These are phyloP conservation scores for Corticium candelabrum DNA, from an alignment of 37 sponge, comb jelly and placozoan genomes.

Conservation along the genomic window DNA sequence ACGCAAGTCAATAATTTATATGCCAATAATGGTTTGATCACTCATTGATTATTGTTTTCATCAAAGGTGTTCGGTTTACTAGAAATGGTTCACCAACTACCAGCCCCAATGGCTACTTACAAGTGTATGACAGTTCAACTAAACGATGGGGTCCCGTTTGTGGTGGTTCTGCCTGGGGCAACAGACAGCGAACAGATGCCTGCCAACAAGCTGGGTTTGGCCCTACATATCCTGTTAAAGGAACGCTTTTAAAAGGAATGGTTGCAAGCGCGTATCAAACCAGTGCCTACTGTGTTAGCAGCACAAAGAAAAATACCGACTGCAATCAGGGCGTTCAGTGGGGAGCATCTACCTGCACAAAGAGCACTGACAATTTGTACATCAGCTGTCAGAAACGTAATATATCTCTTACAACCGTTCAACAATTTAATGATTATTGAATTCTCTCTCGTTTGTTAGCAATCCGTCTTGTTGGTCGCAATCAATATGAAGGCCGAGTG, in stretches of 20 bases:
- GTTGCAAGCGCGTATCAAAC: background rate
- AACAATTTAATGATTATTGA: no score
- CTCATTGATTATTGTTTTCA: background rate
- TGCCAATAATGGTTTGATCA: no score
- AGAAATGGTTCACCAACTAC: background rate
- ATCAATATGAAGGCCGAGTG: background rate
- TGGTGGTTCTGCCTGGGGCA: background rate
- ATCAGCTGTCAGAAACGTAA: background rate
- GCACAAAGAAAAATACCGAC: background rate
- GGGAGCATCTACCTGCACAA: background rate
- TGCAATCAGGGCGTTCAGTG: background rate
- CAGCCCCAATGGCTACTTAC: background rate
- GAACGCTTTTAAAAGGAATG: background rate
- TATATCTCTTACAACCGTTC: no score
- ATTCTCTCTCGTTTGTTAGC: no score
- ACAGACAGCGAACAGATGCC: background rate
- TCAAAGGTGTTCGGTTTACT: background rate
- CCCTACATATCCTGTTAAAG: background rate
- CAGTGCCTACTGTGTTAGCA: background rate
- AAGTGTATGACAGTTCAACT: background rate
- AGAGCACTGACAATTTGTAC: background rate
- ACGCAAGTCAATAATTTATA: background rate
- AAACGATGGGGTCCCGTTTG: conserved; percentile 1
- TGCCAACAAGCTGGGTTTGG: background rate
- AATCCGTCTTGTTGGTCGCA: background rate